Evolutionary conservation across 2,113 vertebrate species (phyloP).

Genomic region (Vicugna pacos): DNA sequence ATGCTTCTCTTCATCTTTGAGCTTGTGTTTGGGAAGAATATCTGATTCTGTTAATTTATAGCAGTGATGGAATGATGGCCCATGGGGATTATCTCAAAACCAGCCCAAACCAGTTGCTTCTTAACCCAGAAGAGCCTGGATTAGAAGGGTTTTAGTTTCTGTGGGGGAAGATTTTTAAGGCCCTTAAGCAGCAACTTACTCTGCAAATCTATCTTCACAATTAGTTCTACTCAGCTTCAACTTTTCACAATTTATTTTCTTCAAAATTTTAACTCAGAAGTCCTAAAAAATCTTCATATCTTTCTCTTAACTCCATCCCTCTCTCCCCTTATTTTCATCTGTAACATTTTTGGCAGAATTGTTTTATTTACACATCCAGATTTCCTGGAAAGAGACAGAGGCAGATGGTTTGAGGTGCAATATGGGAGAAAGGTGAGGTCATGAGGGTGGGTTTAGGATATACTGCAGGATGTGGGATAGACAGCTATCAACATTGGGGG

Average conservation of each 20-base stretch:
- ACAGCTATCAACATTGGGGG: no score
- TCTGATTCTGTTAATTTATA: slow-evolving; percentile 2
- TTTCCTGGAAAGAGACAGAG: slow-evolving; percentile 31
- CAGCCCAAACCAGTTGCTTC: neutral
- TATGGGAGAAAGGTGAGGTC: neutral
- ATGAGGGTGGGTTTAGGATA: neutral
- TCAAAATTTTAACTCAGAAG: neutral
- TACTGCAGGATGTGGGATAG: neutral
- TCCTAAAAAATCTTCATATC: neutral
- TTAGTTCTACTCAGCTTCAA: neutral
- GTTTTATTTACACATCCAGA: neutral
- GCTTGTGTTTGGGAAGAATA: neutral
- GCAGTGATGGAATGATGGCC: neutral
- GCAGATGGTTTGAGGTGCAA: slow-evolving; percentile 36
- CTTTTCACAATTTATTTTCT: slow-evolving; percentile 18
- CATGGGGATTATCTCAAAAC: slow-evolving; percentile 4
- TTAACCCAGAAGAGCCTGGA: neutral
- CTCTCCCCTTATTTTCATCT: neutral
- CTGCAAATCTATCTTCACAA: neutral
- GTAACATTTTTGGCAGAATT: neutral
- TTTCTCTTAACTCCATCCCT: neutral
- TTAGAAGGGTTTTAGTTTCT: slow-evolving; percentile 47
- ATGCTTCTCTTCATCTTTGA: neutral
- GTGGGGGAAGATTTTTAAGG: neutral
- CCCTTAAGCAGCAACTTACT: neutral